phyloP scores from a whole-genome alignment of 2,113 vertebrate species.

The Myiozetetes cayanensis region DNA sequence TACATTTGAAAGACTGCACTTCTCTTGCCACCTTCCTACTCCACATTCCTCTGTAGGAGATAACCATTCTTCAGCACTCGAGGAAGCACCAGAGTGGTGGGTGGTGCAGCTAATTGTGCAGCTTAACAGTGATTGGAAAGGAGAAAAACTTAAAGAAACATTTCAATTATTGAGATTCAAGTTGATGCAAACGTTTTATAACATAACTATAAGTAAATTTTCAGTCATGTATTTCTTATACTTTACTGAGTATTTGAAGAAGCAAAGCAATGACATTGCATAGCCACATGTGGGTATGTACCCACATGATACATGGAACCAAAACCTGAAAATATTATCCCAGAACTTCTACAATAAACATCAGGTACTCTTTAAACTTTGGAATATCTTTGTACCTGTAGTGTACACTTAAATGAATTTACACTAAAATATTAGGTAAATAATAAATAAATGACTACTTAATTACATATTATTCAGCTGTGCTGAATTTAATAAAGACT shows the following conservation, averaged over 20 bases:
- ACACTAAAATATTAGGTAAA: neutral
- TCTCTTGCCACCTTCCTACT: neutral
- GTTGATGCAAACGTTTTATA: neutral
- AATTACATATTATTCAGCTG: neutral
- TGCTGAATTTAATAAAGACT: neutral
- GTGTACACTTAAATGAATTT: neutral
- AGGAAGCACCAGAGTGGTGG: neutral
- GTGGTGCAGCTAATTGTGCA: neutral
- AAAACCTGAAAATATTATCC: neutral
- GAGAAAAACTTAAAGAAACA: neutral
- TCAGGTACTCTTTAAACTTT: neutral
- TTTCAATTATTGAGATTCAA: neutral
- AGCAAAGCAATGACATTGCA: neutral
- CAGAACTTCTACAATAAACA: neutral
- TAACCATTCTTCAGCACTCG: neutral
- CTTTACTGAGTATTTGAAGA: neutral
- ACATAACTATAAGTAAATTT: neutral
- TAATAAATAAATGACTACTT: neutral
- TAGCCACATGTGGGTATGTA: neutral
- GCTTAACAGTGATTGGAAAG: neutral
- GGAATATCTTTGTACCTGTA: neutral
- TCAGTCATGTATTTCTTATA: neutral
- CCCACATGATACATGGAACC: neutral
- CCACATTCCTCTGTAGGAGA: neutral
- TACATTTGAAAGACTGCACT: neutral